These are phyloP conservation scores for Lamproptera curius DNA, from an alignment of 2,888 invertebrate genomes.

Conservation along the genomic window DNA sequence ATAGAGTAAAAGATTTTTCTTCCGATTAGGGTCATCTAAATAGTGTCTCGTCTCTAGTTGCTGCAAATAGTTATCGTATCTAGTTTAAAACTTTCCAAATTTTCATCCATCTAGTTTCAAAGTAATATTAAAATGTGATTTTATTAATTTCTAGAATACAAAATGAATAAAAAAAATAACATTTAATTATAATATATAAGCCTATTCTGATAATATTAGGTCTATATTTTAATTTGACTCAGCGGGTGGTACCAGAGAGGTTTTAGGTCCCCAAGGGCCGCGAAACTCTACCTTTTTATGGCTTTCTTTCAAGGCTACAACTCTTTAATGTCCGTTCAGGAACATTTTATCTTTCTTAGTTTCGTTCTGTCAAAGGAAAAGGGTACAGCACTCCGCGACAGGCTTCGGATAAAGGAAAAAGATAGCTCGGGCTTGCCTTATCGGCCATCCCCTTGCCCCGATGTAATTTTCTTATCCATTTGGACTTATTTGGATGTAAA, in stretches of 20 bases:
- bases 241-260: conserved; percentile 37
- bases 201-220: conserved; percentile 34
- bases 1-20: too few relatives aligned
- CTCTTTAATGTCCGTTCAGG: conserved; percentile 71
- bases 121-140: too few relatives aligned
- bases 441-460: conserved; percentile 48
- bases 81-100: too few relatives aligned
- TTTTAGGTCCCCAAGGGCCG: conserved; percentile 47
- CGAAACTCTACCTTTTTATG: conserved; percentile 59
- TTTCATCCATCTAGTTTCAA: too few relatives aligned
- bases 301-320: conserved; percentile 57
- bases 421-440: conserved; percentile 58
- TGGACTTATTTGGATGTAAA: too few relatives aligned
- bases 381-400: conserved; percentile 69
- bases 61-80: too few relatives aligned
- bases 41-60: too few relatives aligned
- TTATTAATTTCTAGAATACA: too few relatives aligned
- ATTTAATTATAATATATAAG: background rate
- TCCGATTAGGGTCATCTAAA: too few relatives aligned
- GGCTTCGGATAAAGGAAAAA: conserved; percentile 59
- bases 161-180: too few relatives aligned
- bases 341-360: conserved; percentile 74
- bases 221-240: conserved; percentile 62
- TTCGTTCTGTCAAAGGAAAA: conserved; percentile 61
- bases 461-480: conserved; percentile 34